Evolutionary conservation across 2,113 vertebrate genomes (phyloP).

Genomic region (Channa maculata): DNA sequence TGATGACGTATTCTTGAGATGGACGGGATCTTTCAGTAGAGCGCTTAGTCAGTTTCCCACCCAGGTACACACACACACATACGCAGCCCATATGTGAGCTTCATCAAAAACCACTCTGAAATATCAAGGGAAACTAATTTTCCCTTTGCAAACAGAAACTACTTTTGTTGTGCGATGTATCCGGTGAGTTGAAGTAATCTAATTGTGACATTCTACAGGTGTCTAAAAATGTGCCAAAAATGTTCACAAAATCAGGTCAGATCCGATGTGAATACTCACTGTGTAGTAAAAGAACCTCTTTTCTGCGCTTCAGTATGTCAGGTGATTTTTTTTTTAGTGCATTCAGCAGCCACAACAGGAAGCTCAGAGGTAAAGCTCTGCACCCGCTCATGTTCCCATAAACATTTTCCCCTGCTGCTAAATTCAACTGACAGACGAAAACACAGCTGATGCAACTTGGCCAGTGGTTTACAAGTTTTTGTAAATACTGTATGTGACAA

Average conservation of each 20-base stretch:
- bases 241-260: constrained; percentile 56
- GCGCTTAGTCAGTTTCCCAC: background rate
- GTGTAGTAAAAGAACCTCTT: constrained; percentile 38
- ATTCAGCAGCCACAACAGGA: constrained; percentile 71
- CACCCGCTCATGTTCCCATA: constrained; percentile 41
- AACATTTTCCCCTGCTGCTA: constrained; percentile 45
- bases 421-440: constrained; percentile 25
- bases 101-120: background rate
- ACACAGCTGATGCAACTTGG: constrained; percentile 3
- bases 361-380: constrained; percentile 45
- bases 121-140: background rate
- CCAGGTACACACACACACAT: background rate
- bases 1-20: constrained; percentile 14
- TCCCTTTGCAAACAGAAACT: constrained; percentile 44
- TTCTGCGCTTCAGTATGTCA: constrained; percentile 36
- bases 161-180: constrained; percentile 2
- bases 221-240: background rate
- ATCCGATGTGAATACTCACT: background rate
- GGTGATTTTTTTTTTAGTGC: constrained; percentile 36
- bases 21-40: background rate
- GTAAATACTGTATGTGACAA: too few relatives aligned
- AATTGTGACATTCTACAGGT: constrained; percentile 45
- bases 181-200: constrained; percentile 25
- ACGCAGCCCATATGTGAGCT: background rate
- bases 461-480: background rate